Evolutionary conservation across 2,113 vertebrate species (phyloP), one percentile per base, ranked within the genome.

Genomic region (Apeltes quadracus): DNA sequence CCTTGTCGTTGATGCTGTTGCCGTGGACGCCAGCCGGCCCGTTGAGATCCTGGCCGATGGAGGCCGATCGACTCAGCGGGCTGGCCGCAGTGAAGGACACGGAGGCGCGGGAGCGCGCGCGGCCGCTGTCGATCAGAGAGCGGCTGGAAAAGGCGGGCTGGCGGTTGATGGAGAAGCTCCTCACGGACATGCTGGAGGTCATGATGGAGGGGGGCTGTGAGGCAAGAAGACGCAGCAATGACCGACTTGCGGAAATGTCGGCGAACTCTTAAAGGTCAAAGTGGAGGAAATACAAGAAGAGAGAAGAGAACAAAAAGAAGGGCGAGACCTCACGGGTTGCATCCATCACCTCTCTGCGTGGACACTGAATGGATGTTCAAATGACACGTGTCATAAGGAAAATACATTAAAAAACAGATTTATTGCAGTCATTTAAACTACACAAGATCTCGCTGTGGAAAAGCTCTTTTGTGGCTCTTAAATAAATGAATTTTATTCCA

Each of bases 1-100:
- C 95, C 79, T 97, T 97, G 18, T 96, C 95, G 1, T 94, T 94
- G 88, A 82, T 51, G 82, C 88, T 91, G 85, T 84, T 92, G 68
- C 88, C 91, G 14, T 90, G 90, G 39, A 91, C 48, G 13, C 59
- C 67, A 25, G 67, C 15, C 3, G 91, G 81, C 7, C 90, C 90
- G 6, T 93, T 94, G 50, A 94, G 89, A 54, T 93, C 92, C 34
- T 91, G 90, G 83, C 90, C 72, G 68, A 92, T 72, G 2, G 94
- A 94, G 57, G 78, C 64, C 1, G 94, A 90, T n/a, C 92, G 92
- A 56, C 72, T 77, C 63, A 94, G 86, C 0, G 92, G 88, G 72
- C 85, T 87, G 41, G 83, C n/a, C 1, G 87, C 48, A 1, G 85
- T 59, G 4, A 93, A 92, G 1, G 93, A 91, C 15, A 93, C 91